Evolutionary conservation across 2,797 vertebrate genomes (phyloP).

Genomic region (Neosalanx taihuensis): DNA sequence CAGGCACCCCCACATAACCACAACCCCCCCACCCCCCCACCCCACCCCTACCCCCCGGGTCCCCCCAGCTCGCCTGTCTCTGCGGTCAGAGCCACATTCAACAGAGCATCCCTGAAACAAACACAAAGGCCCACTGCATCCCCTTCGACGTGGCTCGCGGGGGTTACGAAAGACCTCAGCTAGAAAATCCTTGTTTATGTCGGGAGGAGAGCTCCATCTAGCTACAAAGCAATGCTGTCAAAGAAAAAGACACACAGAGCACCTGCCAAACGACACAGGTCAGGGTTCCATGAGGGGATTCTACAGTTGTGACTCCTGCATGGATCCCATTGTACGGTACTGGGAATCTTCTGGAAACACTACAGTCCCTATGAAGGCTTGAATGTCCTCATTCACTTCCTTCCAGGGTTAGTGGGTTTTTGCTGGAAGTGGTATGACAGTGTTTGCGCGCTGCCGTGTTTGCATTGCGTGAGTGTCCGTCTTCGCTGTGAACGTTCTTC

Average conservation of each 20-base stretch:
- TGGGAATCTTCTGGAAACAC: too few relatives aligned
- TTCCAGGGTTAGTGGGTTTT: too few relatives aligned
- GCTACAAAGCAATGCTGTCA: conserved; percentile 53
- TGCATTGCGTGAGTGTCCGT: not conserved
- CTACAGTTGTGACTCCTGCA: too few relatives aligned
- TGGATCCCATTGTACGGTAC: too few relatives aligned
- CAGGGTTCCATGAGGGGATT: too few relatives aligned
- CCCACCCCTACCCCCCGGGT: conserved; percentile 15
- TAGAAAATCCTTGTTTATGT: conserved; percentile 71
- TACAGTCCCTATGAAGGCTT: too few relatives aligned
- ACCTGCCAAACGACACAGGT: not conserved
- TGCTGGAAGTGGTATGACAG: not conserved
- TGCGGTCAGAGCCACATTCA: conserved; percentile 60
- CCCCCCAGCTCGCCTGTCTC: conserved; percentile 17
- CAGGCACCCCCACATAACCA: conserved; percentile 73
- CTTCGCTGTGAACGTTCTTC: too few relatives aligned
- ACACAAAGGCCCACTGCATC: conserved; percentile 68
- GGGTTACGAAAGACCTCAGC: conserved; percentile 61
- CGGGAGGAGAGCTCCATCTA: conserved; percentile 60
- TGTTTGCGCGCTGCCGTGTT: not conserved
- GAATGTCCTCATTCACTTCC: too few relatives aligned
- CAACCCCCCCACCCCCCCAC: conserved; percentile 52
- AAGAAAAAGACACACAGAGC: not conserved
- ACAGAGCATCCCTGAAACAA: conserved; percentile 68
- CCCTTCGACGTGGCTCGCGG: conserved; percentile 59